A percentile compares a stretch with the other conserved stretches of the same genome.
Evolutionary conservation across 2,113 vertebrate genomes (phyloP).

Genomic region (Collichthys lucidus): DNA sequence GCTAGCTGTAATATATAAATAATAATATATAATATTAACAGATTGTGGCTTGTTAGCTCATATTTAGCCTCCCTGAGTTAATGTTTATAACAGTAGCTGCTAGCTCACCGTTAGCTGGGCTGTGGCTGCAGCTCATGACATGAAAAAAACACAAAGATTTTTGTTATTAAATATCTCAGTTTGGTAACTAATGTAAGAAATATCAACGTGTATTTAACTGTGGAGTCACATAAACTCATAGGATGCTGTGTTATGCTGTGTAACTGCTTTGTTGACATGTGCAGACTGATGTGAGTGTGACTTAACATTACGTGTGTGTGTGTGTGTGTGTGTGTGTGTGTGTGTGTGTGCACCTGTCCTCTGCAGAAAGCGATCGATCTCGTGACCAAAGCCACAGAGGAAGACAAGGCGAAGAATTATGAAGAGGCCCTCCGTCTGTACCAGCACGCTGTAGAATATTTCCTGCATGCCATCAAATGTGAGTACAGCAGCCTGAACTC

Average conservation of each 20-base stretch:
- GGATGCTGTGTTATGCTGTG: neutral
- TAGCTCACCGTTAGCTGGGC: constrained; percentile 1
- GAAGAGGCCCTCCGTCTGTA: constrained; percentile 96
- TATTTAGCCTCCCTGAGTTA: neutral
- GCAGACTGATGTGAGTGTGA: neutral
- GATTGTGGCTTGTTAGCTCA: neutral
- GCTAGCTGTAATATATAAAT: neutral
- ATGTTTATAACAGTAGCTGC: neutral
- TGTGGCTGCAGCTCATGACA: neutral
- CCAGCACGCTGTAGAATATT: constrained; percentile 97
- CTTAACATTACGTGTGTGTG: neutral
- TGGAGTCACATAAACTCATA: neutral
- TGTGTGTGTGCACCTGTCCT: neutral
- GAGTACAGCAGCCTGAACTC: constrained; percentile 69
- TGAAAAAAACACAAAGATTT: neutral
- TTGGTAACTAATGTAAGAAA: too few species aligned
- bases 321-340: too few species aligned
- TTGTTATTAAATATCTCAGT: neutral
- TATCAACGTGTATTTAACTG: neutral
- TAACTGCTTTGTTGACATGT: constrained; percentile 12
- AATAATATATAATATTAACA: accelerated
- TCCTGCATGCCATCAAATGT: constrained; percentile 98
- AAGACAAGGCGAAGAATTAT: constrained; percentile 98
- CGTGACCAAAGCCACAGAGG: constrained; percentile 98
- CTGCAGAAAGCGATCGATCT: constrained; percentile 98